phyloP scores from a whole-genome alignment of 1,140 invertebrate genomes.

The Linepithema humile region DNA sequence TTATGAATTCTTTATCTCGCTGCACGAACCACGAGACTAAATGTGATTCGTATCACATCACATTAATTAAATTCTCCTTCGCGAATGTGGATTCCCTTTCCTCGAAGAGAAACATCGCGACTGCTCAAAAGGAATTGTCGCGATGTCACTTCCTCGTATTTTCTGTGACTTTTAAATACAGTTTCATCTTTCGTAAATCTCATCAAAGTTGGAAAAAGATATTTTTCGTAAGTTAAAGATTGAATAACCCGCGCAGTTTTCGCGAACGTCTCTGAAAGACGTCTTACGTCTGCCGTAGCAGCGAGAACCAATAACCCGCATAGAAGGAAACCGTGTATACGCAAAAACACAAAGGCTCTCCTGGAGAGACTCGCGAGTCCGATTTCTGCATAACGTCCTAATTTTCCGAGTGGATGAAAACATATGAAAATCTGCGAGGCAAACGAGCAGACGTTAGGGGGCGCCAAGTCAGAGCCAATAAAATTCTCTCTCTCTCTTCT shows the following conservation, averaged over 20 bases:
- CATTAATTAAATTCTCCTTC: conserved; percentile 34
- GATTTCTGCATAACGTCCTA: conserved; percentile 80
- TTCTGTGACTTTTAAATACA: background rate
- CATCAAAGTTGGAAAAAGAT: background rate
- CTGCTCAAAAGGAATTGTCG: conserved; percentile 26
- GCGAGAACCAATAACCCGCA: conserved; percentile 23
- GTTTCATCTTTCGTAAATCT: background rate
- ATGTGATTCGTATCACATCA: conserved; percentile 3
- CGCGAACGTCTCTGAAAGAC: background rate
- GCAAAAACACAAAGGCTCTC: conserved; percentile 39
- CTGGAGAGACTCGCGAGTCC: conserved; percentile 59
- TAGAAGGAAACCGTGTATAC: background rate
- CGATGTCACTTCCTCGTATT: background rate
- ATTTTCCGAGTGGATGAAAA: conserved; percentile 84
- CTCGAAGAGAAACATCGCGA: background rate
- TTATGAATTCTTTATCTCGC: conserved; percentile 31
- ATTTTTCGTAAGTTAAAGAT: background rate
- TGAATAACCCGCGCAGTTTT: background rate
- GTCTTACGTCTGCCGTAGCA: background rate
- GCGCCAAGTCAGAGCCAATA: conserved; percentile 83
- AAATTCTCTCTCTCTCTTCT: conserved; percentile 81
- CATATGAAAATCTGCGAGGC: conserved; percentile 84
- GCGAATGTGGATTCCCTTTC: background rate
- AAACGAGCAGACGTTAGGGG: conserved; percentile 82
- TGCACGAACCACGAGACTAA: background rate